These are phyloP conservation scores for Dromas ardeola DNA, from an alignment of 2,113 vertebrate species.

Conservation along the genomic window DNA sequence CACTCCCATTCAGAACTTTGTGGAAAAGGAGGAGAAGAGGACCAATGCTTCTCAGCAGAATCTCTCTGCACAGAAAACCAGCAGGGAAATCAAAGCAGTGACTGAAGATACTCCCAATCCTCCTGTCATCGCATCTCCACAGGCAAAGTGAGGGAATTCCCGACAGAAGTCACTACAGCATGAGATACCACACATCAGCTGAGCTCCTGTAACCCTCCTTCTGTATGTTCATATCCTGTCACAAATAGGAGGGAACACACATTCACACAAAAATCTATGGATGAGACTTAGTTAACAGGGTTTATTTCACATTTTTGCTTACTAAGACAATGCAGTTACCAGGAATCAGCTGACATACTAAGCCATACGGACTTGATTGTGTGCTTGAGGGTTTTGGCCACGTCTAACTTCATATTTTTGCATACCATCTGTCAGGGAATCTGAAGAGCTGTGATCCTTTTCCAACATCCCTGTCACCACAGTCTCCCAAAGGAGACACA, in stretches of 20 bases:
- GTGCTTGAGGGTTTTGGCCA: background rate
- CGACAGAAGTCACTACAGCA: conserved; percentile 32
- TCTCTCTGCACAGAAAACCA: background rate
- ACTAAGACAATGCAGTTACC: background rate
- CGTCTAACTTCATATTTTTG: background rate
- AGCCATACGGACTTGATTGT: background rate
- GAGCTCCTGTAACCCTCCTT: background rate
- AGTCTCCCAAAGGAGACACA: background rate
- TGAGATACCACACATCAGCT: background rate
- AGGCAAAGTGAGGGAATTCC: conserved; percentile 4
- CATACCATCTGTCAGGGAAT: background rate
- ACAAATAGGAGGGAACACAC: background rate
- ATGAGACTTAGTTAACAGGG: background rate
- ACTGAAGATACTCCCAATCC: background rate
- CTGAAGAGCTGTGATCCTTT: background rate
- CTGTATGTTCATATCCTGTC: background rate
- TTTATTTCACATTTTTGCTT: background rate
- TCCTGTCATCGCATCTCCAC: background rate
- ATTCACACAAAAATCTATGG: background rate
- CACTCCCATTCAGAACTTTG: background rate
- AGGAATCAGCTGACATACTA: background rate
- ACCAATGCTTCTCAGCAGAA: background rate
- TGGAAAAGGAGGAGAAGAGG: background rate
- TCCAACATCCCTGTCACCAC: background rate
- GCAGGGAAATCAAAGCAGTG: conserved; percentile 21